Base-by-base conservation (phyloP, 2,888 invertebrate species). In the Drosophila vallismaia region DNA sequence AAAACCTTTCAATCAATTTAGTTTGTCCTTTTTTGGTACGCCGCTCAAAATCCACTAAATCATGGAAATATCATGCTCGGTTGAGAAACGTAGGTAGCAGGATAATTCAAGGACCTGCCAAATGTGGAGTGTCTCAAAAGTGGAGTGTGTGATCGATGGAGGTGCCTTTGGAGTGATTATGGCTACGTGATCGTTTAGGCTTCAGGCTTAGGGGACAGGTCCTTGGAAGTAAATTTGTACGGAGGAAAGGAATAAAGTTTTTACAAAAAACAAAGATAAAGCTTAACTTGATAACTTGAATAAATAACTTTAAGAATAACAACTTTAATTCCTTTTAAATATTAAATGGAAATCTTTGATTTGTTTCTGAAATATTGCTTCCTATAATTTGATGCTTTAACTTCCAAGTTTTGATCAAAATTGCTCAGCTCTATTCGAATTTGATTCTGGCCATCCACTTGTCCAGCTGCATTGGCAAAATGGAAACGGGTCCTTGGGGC, bases 401-500 rank as follows among this genome's bases (percentile, higher is more conserved):
- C n/a, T n/a, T n/a, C n/a, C 4, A 12, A 36, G n/a, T n/a, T 36
- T 36, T 4, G 5, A 36, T n/a, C 36, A 36, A n/a, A 36, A 36
- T n/a, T 12, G 5, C n/a, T 12, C 14, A 42, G 4, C 40, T 19
- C 19, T 42, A 14, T 42, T 42, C 4, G 24, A 42, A 42, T 33
- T 42, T 24, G 51, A 29, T 28, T 24, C 14, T 9, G 36, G 31
- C 40, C 49, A 42, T 28, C 42, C 51, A 57, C 50, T 49, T 36
- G 59, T 70, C 45, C 71, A 31, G 63, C 53, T 66, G 57, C 54
- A 14, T 78, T 76, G 71, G 64, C 64, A 71, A 67, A 76, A 71
- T 71, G 76, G 76, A 76, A 74, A 76, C 71, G 62, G 66, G 77
- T 77, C 77, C 78, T 79, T 78, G 74, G 74, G 67, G 74, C 67